Evolutionary conservation across 2,797 vertebrate genomes (phyloP), one percentile per base, ranked within the genome.

Genomic region (Mionectes olivaceus): DNA sequence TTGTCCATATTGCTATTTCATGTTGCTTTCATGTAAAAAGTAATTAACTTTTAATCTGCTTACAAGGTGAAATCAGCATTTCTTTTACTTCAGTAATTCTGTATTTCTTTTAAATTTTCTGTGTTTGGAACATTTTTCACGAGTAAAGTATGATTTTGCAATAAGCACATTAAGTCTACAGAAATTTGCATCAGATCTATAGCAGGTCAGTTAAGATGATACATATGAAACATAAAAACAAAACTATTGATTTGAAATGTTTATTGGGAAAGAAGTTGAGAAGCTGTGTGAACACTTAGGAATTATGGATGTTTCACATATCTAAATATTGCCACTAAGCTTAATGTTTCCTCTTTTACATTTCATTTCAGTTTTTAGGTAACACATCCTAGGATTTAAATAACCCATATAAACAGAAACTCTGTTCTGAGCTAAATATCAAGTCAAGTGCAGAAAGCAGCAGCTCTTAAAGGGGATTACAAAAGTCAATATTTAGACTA

Each of bases 401-500:
- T 84, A 89, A 79, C 11, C 4, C 1, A 2, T 73, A 37, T 70
- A 64, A 91, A 64, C 27, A n/a, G 33, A 10, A 7, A 12, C 23
- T 49, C 12, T 46, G 5, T 83, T 91, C 65, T 85, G 65, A 95
- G 56, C 30, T 63, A 19, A 91, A 89, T 60, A 56, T 70, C 64
- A 82, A 13, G 77, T 83, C 33, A 71, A 85, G 64, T 71, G 37
- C 56, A 91, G 61, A 93, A 95, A 80, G 64, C 49, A 89, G 53
- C 37, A 85, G 71, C 89, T 89, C 35, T 43, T 94, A 76, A 77
- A 95, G 71, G 53, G 46, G 41, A 87, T 89, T 93, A 61, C 1
- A 2, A 44, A 93, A 91, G 69, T 86, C 65, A 90, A 55, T 95
- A 90, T 87, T 93, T 90, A 75, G 69, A 39, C 53, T 86, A 44